Evolutionary conservation across 2,797 vertebrate species (phyloP), one percentile per base, ranked within the genome.

Genomic region (Mus caroli): DNA sequence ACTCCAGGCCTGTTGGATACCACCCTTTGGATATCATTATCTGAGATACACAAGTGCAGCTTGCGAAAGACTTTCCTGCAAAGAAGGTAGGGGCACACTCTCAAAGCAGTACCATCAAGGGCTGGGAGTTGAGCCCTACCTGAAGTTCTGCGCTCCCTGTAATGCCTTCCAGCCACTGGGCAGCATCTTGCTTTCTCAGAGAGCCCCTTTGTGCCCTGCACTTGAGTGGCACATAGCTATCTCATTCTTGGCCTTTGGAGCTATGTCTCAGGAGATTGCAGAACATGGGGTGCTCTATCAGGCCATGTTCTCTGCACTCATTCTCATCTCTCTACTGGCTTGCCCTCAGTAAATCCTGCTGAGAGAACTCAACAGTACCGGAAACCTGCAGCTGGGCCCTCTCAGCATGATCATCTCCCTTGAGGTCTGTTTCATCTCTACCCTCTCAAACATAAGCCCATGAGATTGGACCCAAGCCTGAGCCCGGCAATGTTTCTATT

Each of bases 61-160:
- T 99, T 99, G 94, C 98, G 98, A 97, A 99, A 99, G 97, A 99
- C 99, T 96, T 99, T 99, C 98, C 99, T 99, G 96, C 78, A 95
- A 96, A 78, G 67, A 92, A 94, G 88, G 52, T 1, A 26, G 34
- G 31, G 14, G 58, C 22, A 5, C 3, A 22, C 2, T 24, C 64
- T 91, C 56, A 92, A 75, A 64, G 52, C 46, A 28, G 43, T 50
- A 43, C 28, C 26, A 3, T 34, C 26, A 52, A 40, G 11, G 43
- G n/a, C 40, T 20, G 58, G 54, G n/a, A 17, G 4, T 15, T 17
- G 34, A 6, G 75, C 34, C 22, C 43, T 90, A 43, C 71, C 58
- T 78, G 20, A 31, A 78, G 22, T 60, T 46, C 14, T 1, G 0
- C 37, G 31, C 54, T 76, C 75, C 58, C 17, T 20, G 17, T n/a